Conservation (phyloP, 2,113 vertebrate species). For the Murina feae region DNA sequence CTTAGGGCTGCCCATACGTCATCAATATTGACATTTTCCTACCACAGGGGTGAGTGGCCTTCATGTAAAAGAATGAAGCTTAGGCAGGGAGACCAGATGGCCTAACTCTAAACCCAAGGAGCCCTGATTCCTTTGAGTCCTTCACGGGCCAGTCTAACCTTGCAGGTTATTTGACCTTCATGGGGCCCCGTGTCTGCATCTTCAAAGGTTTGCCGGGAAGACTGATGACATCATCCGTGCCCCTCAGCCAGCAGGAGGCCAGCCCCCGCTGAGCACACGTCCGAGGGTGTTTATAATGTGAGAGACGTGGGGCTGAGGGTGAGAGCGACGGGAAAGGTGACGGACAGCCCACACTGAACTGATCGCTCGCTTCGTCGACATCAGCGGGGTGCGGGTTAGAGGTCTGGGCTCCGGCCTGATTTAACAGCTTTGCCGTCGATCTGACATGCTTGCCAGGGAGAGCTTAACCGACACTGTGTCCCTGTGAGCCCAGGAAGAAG, state of each 20-base stretch:
- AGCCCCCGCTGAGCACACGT: neutral
- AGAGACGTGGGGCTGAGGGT: too few species aligned
- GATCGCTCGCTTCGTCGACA: neutral
- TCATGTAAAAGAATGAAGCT: neutral
- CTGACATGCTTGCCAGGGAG: neutral
- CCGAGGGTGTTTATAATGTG: too few species aligned
- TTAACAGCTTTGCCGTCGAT: neutral
- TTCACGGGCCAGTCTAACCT: neutral
- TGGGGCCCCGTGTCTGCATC: neutral
- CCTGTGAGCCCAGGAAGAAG: conserved; percentile 80
- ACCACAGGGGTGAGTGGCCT: neutral
- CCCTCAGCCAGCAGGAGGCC: neutral
- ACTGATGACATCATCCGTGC: neutral
- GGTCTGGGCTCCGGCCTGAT: neutral
- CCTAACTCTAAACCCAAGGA: neutral
- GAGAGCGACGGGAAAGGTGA: too few species aligned
- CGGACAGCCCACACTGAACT: neutral
- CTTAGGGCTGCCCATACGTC: neutral
- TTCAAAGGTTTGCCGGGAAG: neutral
- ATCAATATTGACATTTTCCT: neutral
- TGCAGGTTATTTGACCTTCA: neutral
- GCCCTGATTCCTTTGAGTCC: neutral
- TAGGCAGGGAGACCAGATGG: neutral
- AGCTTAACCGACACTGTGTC: neutral
- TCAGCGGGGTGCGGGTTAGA: neutral